phyloP scores from a whole-genome alignment of 2,797 vertebrate species.

The Sandelia bainsii region DNA sequence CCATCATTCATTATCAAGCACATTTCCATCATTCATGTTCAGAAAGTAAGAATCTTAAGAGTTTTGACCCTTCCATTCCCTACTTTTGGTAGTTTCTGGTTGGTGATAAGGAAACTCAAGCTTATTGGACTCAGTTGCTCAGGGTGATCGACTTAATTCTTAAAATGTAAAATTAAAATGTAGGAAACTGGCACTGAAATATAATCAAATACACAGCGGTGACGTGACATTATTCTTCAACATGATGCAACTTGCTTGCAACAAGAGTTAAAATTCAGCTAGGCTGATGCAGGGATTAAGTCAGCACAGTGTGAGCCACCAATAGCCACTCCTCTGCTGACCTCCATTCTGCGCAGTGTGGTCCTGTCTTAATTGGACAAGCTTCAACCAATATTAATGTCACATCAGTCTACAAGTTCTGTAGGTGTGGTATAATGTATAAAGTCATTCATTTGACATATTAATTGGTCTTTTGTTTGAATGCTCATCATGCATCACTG shows the following conservation, averaged over 20 bases:
- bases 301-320: conserved; percentile 42
- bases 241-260: conserved; percentile 79
- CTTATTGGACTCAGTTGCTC: conserved; percentile 6
- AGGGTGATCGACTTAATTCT: conserved; percentile 13
- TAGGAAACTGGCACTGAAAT: conserved; percentile 30
- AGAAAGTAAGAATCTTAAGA: neutral
- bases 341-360: conserved; percentile 27
- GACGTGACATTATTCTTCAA: conserved; percentile 56
- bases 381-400: neutral
- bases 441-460: conserved; percentile 13
- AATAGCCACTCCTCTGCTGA: conserved; percentile 23
- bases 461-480: conserved; percentile 19
- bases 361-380: conserved; percentile 30
- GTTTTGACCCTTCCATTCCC: neutral
- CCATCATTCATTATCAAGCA: conserved; percentile 31
- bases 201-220: conserved; percentile 43
- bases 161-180: conserved; percentile 46
- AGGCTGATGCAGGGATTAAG: conserved; percentile 55
- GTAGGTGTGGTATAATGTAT: rapidly evolving
- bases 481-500: conserved; percentile 7
- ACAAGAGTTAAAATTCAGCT: conserved; percentile 59
- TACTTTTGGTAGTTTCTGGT: neutral
- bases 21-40: conserved; percentile 4
- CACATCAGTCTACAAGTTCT: conserved; percentile 9
- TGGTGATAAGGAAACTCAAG: conserved; percentile 6